Conservation (phyloP, 2,888 invertebrate genomes). For the Plagiodera versicolora region DNA sequence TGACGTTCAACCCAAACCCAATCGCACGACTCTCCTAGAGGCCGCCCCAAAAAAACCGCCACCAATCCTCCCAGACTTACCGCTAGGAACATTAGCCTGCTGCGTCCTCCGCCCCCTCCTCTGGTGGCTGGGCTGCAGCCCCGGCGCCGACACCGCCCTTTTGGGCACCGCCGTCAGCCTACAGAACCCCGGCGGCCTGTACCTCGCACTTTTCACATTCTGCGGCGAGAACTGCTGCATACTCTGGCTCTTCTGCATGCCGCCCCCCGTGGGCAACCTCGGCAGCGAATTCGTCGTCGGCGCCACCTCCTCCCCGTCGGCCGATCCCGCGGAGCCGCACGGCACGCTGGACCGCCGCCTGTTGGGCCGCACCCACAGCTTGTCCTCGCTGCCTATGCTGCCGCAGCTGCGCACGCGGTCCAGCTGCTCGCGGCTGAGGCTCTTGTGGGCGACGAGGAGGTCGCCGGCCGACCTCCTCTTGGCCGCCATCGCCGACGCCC, state of each 20-base stretch:
- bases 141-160: slow-evolving; percentile 74
- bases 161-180: slow-evolving; percentile 65
- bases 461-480: slow-evolving; percentile 83
- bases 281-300: slow-evolving; percentile 77
- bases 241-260: slow-evolving; percentile 67
- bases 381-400: slow-evolving; percentile 66
- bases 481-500: slow-evolving; percentile 71
- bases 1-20: no score
- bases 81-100: slow-evolving; percentile 55
- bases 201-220: slow-evolving; percentile 83
- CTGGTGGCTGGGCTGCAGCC: slow-evolving; percentile 68
- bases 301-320: slow-evolving; percentile 56
- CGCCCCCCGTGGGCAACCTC: slow-evolving; percentile 62
- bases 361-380: slow-evolving; percentile 51
- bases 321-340: slow-evolving; percentile 57
- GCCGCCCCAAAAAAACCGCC: no score
- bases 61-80: no score
- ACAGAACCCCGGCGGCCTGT: slow-evolving; percentile 80
- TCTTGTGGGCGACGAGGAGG: slow-evolving; percentile 76
- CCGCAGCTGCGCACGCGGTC: slow-evolving; percentile 79
- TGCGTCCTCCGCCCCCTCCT: slow-evolving; percentile 58
- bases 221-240: slow-evolving; percentile 61
- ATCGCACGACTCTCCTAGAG: no score
- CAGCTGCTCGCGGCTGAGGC: slow-evolving; percentile 74
- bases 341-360: slow-evolving; percentile 62